Conservation (phyloP, 2,888 invertebrate genomes). For the Laothoe populi region DNA sequence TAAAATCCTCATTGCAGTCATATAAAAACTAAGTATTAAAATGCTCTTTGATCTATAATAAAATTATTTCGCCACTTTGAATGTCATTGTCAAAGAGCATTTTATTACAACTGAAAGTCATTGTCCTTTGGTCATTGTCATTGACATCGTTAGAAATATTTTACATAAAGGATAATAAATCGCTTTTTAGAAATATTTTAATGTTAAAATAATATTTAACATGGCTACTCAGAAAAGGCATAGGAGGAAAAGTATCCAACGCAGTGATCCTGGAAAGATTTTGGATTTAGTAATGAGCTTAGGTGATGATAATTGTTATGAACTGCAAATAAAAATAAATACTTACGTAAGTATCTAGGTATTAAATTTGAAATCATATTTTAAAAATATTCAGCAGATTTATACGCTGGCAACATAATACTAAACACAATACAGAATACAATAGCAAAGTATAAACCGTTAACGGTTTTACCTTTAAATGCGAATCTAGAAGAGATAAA, state of each 20-base stretch:
- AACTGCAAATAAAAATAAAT: slow-evolving; percentile 85
- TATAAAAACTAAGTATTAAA: too few species aligned
- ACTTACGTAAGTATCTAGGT: slow-evolving; percentile 80
- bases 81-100: too few species aligned
- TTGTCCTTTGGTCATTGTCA: too few species aligned
- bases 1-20: too few species aligned
- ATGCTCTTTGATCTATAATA: too few species aligned
- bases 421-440: neutral
- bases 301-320: slow-evolving; percentile 72
- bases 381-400: too few species aligned
- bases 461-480: neutral
- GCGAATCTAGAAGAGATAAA: too few species aligned
- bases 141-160: too few species aligned
- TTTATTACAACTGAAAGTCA: too few species aligned
- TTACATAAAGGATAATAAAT: neutral
- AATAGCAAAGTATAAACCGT: neutral
- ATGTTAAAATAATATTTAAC: slow-evolving; percentile 20
- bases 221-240: slow-evolving; percentile 39
- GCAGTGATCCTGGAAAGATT: slow-evolving; percentile 84
- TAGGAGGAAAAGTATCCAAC: slow-evolving; percentile 64
- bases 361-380: too few species aligned
- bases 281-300: slow-evolving; percentile 82
- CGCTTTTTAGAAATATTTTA: slow-evolving; percentile 27
- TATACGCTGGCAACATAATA: neutral
- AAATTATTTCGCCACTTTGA: too few species aligned